phyloP scores from a whole-genome alignment of 53 echinoderm and acorn worm genomes.

The Stichopus horrens region DNA sequence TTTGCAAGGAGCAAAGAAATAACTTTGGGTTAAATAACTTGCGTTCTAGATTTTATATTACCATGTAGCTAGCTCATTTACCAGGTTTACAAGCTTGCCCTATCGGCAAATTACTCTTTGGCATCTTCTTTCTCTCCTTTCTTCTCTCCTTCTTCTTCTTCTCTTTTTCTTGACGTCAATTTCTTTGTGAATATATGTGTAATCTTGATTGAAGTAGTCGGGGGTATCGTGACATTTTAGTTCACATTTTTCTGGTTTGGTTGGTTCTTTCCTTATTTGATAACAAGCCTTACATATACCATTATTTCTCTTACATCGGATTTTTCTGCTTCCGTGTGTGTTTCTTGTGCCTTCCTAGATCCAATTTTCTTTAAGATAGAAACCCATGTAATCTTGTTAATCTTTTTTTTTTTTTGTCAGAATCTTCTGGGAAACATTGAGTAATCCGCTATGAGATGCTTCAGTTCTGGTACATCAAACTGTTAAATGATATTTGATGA shows the following conservation, averaged over 20 bases:
- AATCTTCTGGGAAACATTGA: background rate
- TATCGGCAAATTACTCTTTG: background rate
- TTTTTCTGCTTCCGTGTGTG: background rate
- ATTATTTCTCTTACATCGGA: too few species aligned
- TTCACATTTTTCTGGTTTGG: background rate
- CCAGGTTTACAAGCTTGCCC: background rate
- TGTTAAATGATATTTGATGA: background rate
- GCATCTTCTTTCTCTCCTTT: background rate
- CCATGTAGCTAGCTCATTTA: background rate
- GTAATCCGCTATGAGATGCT: background rate
- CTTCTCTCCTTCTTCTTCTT: too few species aligned
- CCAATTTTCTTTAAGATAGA: background rate
- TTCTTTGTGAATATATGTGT: background rate
- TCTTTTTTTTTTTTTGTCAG: background rate
- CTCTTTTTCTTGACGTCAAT: background rate
- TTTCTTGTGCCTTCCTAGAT: background rate
- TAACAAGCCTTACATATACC: too few species aligned
- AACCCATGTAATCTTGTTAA: background rate
- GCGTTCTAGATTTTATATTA: background rate
- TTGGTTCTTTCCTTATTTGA: background rate
- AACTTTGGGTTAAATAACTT: background rate
- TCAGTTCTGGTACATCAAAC: background rate
- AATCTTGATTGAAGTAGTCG: background rate
- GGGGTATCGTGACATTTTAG: background rate
- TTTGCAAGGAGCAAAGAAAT: background rate